A percentile compares a stretch with the other conserved stretches of the same genome.
phyloP scores from a whole-genome alignment of 2,797 vertebrate genomes.

The Balearica regulorum region DNA sequence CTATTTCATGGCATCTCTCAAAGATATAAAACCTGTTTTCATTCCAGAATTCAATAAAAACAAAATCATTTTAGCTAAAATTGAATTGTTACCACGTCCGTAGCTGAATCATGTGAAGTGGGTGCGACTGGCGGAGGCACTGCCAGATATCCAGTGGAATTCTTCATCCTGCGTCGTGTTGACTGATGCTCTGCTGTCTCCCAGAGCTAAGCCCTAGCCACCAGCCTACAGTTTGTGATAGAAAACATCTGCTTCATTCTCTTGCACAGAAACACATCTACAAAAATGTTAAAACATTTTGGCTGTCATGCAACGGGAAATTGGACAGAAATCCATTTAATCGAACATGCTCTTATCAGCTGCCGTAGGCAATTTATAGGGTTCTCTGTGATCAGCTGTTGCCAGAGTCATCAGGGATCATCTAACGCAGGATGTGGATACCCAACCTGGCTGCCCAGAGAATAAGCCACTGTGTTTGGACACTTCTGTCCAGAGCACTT shows the following conservation, averaged over 20 bases:
- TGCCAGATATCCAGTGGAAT: neutral
- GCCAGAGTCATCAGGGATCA: neutral
- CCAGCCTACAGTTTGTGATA: neutral
- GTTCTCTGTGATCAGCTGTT: neutral
- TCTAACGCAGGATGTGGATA: neutral
- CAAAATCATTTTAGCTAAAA: conserved; percentile 12
- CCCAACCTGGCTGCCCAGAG: neutral
- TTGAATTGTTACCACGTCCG: neutral
- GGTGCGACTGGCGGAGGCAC: neutral
- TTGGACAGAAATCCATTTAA: neutral
- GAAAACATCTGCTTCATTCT: neutral
- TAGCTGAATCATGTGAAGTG: neutral
- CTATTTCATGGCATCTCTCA: conserved; percentile 7
- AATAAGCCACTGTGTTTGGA: too few relatives aligned
- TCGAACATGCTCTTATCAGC: neutral
- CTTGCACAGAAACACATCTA: neutral
- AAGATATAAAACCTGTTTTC: neutral
- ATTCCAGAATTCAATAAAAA: conserved; percentile 30
- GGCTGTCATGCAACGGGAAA: neutral
- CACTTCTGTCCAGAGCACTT: neutral
- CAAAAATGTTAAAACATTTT: neutral
- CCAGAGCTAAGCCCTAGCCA: neutral
- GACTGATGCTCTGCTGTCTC: neutral
- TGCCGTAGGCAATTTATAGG: accelerated
- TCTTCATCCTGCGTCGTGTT: accelerated